Evolutionary conservation across 1,140 invertebrate genomes (phyloP), one percentile per base, ranked within the genome.

Genomic region (Pemphigus obesinymphae): DNA sequence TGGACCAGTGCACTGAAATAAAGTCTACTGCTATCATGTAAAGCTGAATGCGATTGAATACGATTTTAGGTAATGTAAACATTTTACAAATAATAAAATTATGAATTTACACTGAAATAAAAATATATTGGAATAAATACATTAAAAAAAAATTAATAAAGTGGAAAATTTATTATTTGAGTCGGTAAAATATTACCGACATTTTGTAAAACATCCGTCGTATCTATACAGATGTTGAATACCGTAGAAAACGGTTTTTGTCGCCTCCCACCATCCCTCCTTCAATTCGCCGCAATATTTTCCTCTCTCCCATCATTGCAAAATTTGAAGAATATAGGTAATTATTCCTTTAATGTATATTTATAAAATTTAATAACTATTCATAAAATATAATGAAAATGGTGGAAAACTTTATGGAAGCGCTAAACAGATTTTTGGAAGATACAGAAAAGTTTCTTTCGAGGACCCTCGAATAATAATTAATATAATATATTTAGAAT

Each of bases 341-440:
- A 58, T 58, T 58, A 63, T 63, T 63, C 17, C 17, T 31, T 63
- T 34, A 20, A 20, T 17, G 15, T 11, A 34, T 55, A 55, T 61
- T 61, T 61, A 31, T 61, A 50, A 17, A 29, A 50, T 48, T 45
- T n/a, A 43, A 70, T 70, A 45, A 73, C 48, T 73, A 73, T 73
- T 73, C 43, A 73, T 73, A 73, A 45, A 73, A 73, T 50, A 73
- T 73, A 45, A 73, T 50, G 40, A 73, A 73, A 73, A 73, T 45
- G 6, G 50, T 23, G 20, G 23, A 45, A 73, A 73, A 73, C 70
- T 73, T 73, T 73, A 11, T 26, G 43, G n/a, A 50, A 73, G 8
- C 29, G 31, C 31, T 17, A 73, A 48, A 73, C 70, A 31, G 26
- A 13, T 73, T 50, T 73, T 23, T n/a, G 11, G 5, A 26, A 15